Percentiles rank a stretch among this genome's conserved stretches.
phyloP scores from a whole-genome alignment of 2,797 vertebrate species.

The Poecilia picta region DNA sequence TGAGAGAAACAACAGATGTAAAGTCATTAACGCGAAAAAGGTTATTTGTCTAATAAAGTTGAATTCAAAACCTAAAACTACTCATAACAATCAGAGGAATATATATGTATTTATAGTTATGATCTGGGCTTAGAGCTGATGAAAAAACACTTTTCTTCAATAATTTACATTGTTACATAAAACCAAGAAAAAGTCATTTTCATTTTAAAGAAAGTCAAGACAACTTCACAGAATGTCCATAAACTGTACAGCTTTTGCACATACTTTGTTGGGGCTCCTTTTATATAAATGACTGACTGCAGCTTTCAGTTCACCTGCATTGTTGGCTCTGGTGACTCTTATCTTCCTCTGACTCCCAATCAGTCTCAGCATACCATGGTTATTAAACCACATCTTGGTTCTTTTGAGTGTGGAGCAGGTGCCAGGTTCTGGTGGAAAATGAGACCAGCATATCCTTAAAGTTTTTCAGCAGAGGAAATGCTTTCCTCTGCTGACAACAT shows the following conservation, averaged over 20 bases:
- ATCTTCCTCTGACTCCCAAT: neutral
- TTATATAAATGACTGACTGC: neutral
- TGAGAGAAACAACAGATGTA: conserved; percentile 52
- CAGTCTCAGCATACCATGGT: neutral
- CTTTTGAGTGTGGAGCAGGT: neutral
- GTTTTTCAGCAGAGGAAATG: neutral
- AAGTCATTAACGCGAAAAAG: conserved; percentile 53
- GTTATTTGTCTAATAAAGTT: no score
- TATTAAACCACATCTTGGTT: neutral
- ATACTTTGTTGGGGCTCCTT: neutral
- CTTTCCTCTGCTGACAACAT: neutral
- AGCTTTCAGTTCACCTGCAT: no score
- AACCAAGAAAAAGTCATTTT: neutral
- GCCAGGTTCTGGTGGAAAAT: neutral
- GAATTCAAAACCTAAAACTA: neutral
- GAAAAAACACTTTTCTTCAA: neutral
- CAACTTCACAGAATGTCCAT: neutral
- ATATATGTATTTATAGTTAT: neutral
- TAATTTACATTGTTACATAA: neutral
- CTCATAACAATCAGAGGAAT: neutral
- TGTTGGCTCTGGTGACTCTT: neutral
- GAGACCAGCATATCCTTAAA: neutral
- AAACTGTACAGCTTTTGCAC: neutral
- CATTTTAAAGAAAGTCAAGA: neutral
- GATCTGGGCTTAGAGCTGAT: neutral